Evolutionary conservation across 2,113 vertebrate genomes (phyloP), one percentile per base, ranked within the genome.

Genomic region (Pagrus major): DNA sequence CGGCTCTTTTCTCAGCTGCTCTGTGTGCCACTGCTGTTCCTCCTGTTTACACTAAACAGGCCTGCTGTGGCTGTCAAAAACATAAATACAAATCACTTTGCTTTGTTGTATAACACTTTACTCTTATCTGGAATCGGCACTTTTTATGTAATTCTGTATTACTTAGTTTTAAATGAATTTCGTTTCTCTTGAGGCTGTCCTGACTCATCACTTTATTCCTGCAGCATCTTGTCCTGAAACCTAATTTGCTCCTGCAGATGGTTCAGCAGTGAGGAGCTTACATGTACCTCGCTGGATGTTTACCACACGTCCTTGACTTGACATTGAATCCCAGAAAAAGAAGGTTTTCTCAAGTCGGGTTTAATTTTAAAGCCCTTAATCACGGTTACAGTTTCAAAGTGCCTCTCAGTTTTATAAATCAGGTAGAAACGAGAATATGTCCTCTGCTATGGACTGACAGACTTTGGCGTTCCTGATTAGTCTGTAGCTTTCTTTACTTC

Each of bases 171-270:
- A 25, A 23, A 69, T 52, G 2, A 31, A 54, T 54, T 6, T 16
- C 6, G 42, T 76, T 41, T 46, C 23, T 59, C 11, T 39, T 7
- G 27, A 23, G 3, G 39, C 29, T 29, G 31, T 29, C 33, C 21
- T 63, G 61, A 52, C 27, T 78, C 44, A 25, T 81, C 41, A 29
- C 8, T 54, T 29, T 55, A 47, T 63, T 75, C 79, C 39, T 59
- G 51, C 49, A 42, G 31, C 2, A 33, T 31, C 21, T 18, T 14
- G 44, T 41, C 2, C 2, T 61, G 49, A 71, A 67, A 39, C 44
- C 35, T 63, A 31, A 72, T 85, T 52, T 73, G 71, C 3, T 16
- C 42, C 37, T 52, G 0, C 71, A 89, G 71, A 80, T 80, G 84
- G 71, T 77, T 52, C 56, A 82, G 75, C 78, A 52, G 66, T 15